Evolutionary conservation across 2,113 vertebrate genomes (phyloP).

Genomic region (Rallus limicola): DNA sequence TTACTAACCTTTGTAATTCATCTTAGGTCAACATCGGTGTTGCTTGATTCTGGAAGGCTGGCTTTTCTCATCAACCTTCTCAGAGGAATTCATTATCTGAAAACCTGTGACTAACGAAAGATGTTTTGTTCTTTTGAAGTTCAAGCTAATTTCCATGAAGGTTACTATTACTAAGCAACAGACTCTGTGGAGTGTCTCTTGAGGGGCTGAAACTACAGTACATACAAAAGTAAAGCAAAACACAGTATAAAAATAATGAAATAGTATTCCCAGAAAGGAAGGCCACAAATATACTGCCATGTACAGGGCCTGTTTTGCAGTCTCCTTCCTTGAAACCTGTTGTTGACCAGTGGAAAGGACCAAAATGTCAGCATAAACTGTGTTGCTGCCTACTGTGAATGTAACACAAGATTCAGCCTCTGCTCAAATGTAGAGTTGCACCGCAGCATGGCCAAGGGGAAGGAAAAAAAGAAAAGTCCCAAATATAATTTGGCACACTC

Average conservation of each 20-base stretch:
- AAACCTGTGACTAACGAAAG: constrained; percentile 76
- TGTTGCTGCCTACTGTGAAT: neutral
- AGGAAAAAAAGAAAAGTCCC: neutral
- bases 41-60: constrained; percentile 29
- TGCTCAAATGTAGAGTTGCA: neutral
- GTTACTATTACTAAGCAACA: constrained; percentile 82
- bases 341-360: neutral
- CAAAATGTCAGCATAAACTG: neutral
- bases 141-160: constrained; percentile 78
- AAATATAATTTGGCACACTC: neutral
- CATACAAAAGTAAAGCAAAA: constrained; percentile 16
- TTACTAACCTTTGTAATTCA: neutral
- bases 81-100: constrained; percentile 80
- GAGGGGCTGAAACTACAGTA: constrained; percentile 13
- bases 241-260: neutral
- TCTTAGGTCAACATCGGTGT: neutral
- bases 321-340: neutral
- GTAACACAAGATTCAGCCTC: neutral
- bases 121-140: constrained; percentile 82
- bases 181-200: constrained; percentile 74
- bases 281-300: neutral
- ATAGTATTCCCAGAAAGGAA: neutral
- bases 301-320: neutral
- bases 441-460: neutral
- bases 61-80: constrained; percentile 75